phyloP scores from a whole-genome alignment of 1,140 invertebrate species.

The Drosophila quadrilineata region DNA sequence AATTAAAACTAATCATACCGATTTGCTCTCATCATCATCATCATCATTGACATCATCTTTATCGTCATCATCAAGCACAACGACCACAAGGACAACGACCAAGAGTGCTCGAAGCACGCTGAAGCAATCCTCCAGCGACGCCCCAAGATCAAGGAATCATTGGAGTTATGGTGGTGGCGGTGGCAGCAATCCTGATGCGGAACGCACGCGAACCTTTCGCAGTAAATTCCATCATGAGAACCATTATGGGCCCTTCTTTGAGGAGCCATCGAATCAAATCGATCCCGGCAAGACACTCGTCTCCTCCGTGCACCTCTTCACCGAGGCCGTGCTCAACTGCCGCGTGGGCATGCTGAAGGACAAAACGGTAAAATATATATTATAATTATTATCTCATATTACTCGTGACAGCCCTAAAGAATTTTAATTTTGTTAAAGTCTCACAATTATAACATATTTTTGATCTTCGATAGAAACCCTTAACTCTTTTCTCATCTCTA shows the following conservation, averaged over 20 bases:
- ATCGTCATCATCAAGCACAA: not conserved
- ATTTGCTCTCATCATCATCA: not conserved
- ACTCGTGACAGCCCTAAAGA: too few species aligned
- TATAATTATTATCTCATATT: too few species aligned
- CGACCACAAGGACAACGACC: slow-evolving; percentile 19
- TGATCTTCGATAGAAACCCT: not conserved
- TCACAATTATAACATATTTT: not conserved
- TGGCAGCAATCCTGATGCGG: too few species aligned
- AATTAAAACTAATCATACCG: not conserved
- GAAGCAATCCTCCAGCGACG: slow-evolving; percentile 57
- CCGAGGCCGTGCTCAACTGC: slow-evolving; percentile 90
- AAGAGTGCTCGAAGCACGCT: slow-evolving; percentile 46
- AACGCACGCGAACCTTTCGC: slow-evolving; percentile 83
- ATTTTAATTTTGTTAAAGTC: too few species aligned
- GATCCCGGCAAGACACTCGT: slow-evolving; percentile 83
- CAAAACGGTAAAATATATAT: slow-evolving; percentile 92
- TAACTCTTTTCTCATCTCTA: not conserved
- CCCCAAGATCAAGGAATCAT: slow-evolving; percentile 49
- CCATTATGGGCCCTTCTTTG: slow-evolving; percentile 89
- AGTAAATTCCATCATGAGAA: slow-evolving; percentile 83
- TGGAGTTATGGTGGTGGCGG: slow-evolving; percentile 39
- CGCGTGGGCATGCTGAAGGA: slow-evolving; percentile 91
- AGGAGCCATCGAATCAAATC: slow-evolving; percentile 82
- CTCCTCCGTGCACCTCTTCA: slow-evolving; percentile 86
- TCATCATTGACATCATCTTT: slow-evolving; percentile 10